These are phyloP conservation scores for Alectoris magna DNA, from an alignment of 2,797 vertebrate genomes.

Conservation along the genomic window DNA sequence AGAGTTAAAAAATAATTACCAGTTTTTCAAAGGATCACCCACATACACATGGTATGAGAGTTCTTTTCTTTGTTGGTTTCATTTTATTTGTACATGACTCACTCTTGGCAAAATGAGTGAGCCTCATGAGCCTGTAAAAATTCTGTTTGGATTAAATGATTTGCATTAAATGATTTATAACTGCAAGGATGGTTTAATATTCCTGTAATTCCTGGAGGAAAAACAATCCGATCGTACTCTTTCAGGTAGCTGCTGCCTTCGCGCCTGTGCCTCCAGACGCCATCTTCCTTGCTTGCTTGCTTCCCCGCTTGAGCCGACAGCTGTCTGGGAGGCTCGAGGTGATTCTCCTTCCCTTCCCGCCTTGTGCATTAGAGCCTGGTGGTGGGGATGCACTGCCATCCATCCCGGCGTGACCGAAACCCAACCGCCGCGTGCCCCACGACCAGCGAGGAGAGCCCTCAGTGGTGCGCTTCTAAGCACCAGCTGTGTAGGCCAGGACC, in stretches of 20 bases:
- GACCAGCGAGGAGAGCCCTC: not conserved
- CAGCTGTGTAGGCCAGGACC: not conserved
- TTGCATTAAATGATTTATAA: slow-evolving; percentile 72
- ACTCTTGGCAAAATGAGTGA: slow-evolving; percentile 75
- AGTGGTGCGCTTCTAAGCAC: not conserved
- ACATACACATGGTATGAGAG: slow-evolving; percentile 72
- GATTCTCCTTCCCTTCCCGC: not conserved
- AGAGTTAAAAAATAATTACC: slow-evolving; percentile 71
- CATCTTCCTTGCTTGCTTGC: not conserved
- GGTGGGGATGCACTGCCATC: not conserved
- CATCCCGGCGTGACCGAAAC: not conserved
- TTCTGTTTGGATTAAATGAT: slow-evolving; percentile 71
- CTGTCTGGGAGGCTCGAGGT: not conserved
- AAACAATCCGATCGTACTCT: slow-evolving; percentile 62
- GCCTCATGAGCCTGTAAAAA: slow-evolving; percentile 73
- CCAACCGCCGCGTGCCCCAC: not conserved
- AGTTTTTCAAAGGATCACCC: slow-evolving; percentile 75
- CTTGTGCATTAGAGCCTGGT: not conserved
- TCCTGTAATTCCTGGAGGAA: slow-evolving; percentile 67
- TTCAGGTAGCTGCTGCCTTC: slow-evolving; percentile 58
- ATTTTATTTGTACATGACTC: slow-evolving; percentile 77
- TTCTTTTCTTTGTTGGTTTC: slow-evolving; percentile 74
- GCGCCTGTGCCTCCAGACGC: slow-evolving; percentile 24
- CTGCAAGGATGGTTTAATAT: slow-evolving; percentile 61
- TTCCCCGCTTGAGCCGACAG: not conserved